These are phyloP conservation scores for Choloepus didactylus DNA, from an alignment of 2,797 vertebrate genomes.

Conservation along the genomic window DNA sequence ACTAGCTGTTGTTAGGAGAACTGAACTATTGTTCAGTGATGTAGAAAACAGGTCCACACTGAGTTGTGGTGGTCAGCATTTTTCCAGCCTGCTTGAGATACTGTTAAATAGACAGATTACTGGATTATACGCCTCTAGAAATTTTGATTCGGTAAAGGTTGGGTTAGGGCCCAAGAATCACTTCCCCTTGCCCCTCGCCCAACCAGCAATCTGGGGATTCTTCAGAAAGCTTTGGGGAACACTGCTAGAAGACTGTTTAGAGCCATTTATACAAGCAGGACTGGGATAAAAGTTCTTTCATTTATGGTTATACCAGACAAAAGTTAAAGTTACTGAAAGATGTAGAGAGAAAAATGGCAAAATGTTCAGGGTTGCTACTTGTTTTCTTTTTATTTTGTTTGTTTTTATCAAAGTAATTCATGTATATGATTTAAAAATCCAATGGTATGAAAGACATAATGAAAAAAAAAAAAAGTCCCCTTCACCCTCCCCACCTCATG, in stretches of 20 bases:
- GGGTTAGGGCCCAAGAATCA: neutral
- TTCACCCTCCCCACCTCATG: neutral
- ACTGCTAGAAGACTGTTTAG: neutral
- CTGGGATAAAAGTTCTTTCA: neutral
- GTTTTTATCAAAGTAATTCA: conserved; percentile 4
- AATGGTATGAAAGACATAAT: neutral
- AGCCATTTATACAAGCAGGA: neutral
- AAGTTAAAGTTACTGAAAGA: neutral
- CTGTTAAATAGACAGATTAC: neutral
- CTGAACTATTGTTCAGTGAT: neutral
- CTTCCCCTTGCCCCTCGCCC: neutral
- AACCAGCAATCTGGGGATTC: neutral
- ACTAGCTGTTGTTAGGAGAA: neutral
- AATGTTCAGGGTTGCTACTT: neutral
- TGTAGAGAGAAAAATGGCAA: neutral
- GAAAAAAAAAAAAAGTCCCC: neutral
- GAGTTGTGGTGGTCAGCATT: neutral
- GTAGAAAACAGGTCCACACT: neutral
- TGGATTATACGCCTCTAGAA: neutral
- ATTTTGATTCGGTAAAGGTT: neutral
- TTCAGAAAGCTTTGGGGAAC: neutral
- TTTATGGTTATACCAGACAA: neutral
- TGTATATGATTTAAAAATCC: neutral
- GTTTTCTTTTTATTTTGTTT: neutral
- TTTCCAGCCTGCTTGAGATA: neutral